Evolutionary conservation across 2,888 invertebrate genomes (phyloP).

Genomic region (Creontiades dilutus): DNA sequence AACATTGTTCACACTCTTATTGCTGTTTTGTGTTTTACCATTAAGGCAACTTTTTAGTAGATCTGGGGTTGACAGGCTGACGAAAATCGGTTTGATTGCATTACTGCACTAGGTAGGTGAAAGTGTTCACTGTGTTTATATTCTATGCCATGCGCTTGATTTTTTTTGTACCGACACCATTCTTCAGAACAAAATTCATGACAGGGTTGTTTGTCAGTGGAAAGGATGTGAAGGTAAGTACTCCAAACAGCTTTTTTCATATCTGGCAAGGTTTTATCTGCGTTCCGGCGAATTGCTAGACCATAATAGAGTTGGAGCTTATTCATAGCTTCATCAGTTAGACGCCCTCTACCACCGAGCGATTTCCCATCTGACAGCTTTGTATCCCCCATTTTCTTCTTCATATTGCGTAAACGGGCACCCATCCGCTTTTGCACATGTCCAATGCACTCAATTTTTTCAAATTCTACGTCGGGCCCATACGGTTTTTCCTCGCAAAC

Average conservation of each 20-base stretch:
- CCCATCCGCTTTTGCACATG: slow-evolving; percentile 71
- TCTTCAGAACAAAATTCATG: slow-evolving; percentile 5
- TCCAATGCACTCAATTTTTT: slow-evolving; percentile 54
- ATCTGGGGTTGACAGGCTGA: slow-evolving; percentile 16
- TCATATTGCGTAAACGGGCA: slow-evolving; percentile 67
- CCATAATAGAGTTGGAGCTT: slow-evolving; percentile 76
- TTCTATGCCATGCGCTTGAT: slow-evolving; percentile 72
- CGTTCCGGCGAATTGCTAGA: slow-evolving; percentile 75
- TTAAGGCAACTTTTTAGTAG: slow-evolving; percentile 47
- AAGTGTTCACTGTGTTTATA: slow-evolving; percentile 40
- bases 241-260: slow-evolving; percentile 76
- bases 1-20: slow-evolving; percentile 8
- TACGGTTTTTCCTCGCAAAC: slow-evolving; percentile 39
- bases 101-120: slow-evolving; percentile 22
- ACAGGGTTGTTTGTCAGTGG: slow-evolving; percentile 8
- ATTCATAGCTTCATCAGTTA: slow-evolving; percentile 72
- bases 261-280: slow-evolving; percentile 73
- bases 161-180: slow-evolving; percentile 43
- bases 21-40: slow-evolving; percentile 57
- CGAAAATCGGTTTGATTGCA: slow-evolving; percentile 30
- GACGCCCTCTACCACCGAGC: slow-evolving; percentile 43
- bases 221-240: background rate
- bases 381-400: slow-evolving; percentile 74
- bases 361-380: slow-evolving; percentile 75
- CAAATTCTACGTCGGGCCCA: slow-evolving; percentile 40